Evolutionary conservation across 2,888 invertebrate genomes (phyloP), one percentile per base, ranked within the genome.

Genomic region (Euzetes globulus): DNA sequence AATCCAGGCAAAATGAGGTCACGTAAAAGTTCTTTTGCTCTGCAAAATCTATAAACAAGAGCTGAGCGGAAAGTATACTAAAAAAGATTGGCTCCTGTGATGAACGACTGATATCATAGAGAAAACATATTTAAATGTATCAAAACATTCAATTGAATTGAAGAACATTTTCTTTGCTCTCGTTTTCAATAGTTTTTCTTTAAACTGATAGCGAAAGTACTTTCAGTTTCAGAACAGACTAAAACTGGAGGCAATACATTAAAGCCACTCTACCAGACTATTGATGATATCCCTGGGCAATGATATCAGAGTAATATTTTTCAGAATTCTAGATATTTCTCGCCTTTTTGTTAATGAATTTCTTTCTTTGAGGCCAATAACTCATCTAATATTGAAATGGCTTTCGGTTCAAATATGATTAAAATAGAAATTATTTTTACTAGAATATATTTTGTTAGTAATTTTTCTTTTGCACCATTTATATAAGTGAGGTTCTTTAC

Each of bases 121-220:
- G 55, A 50, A 50, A 55, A 63, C 63, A 63, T 37, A 63, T 63
- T 63, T 33, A 63, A 63, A 63, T 63, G 63, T 29, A 33, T 41
- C 41, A 41, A 41, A 17, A 63, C 29, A 63, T 29, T 63, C 15
- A 17, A 63, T 63, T 29, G 33, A 29, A 63, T 63, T 63, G 63
- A 63, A 63, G 4, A 17, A 29, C 17, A 27, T 63, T 15, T 33
- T 25, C 25, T 55, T 55, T 55, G 19, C 55, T 55, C 55, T 22
- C 55, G 9, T 41, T 41, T 41, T 41, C 41, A 41, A 41, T 41
- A 41, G 41, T 41, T 7, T 41, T 41, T 41, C 13, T n/a, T n/a
- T n/a, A n/a, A n/a, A 41, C 41, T 41, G 41, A 41, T 41, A 41
- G 41, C 13, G 41, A 41, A 41, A 41, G 41, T 41, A 41, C 41